These are phyloP conservation scores for Thumatha senex DNA, from an alignment of 2,888 invertebrate genomes.

Conservation along the genomic window DNA sequence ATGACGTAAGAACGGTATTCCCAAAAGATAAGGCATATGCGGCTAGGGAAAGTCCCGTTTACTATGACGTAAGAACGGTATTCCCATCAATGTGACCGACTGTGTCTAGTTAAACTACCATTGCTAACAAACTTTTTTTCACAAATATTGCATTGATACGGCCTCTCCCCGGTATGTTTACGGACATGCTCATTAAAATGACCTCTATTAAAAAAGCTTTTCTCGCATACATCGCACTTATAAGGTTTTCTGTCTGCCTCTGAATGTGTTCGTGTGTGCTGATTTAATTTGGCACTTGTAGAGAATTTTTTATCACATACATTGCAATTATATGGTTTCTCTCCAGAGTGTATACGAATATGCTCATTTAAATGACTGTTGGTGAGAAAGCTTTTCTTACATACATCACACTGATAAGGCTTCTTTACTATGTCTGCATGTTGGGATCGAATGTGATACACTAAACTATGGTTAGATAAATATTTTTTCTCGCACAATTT, in stretches of 20 bases:
- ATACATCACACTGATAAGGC: not conserved
- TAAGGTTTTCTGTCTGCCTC: not conserved
- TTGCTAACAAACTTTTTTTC: not conserved
- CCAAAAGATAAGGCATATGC: too few relatives aligned
- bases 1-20: too few relatives aligned
- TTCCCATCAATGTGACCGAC: too few relatives aligned
- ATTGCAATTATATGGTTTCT: constrained; percentile 1
- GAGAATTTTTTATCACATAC: not conserved
- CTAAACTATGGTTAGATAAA: too few relatives aligned
- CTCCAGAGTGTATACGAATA: constrained; percentile 1
- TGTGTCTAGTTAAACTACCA: not conserved
- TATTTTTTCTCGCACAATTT: not conserved
- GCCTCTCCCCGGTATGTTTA: not conserved
- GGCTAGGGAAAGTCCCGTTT: too few relatives aligned
- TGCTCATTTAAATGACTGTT: not conserved
- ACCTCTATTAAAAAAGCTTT: not conserved
- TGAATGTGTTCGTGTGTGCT: not conserved
- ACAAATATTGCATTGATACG: not conserved
- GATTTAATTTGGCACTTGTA: not conserved
- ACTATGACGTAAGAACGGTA: too few relatives aligned
- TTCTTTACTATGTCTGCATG: not conserved
- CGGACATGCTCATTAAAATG: not conserved
- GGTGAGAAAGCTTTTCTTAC: not conserved
- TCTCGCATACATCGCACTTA: not conserved
- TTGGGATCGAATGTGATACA: too few relatives aligned